Evolutionary conservation across 2,888 invertebrate genomes (phyloP).

Genomic region (Morinoia aosen): DNA sequence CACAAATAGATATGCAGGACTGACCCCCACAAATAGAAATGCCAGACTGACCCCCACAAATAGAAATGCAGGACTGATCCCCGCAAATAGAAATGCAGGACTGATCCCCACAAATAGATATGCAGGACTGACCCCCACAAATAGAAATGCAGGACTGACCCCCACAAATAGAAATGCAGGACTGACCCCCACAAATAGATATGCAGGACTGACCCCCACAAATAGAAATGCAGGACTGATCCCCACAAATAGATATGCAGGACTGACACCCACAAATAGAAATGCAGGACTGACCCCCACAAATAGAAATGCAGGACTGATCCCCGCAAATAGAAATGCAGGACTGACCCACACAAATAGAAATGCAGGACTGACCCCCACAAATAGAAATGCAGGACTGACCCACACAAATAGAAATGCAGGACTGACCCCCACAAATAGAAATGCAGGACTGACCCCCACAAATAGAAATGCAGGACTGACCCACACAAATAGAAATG

Average conservation of each 20-base stretch:
- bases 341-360: conserved; percentile 36
- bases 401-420: too few relatives aligned
- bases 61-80: not conserved
- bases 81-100: not conserved
- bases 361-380: not conserved
- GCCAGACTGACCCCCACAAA: not conserved
- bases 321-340: too few relatives aligned
- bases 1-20: too few relatives aligned
- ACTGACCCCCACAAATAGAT: not conserved
- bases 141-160: too few relatives aligned
- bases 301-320: not conserved
- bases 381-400: too few relatives aligned
- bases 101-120: conserved; percentile 36
- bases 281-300: not conserved
- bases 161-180: too few relatives aligned
- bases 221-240: too few relatives aligned
- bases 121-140: not conserved
- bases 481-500: not conserved
- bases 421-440: not conserved
- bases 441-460: too few relatives aligned
- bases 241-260: too few relatives aligned
- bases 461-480: too few relatives aligned
- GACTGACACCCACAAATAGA: not conserved
- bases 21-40: not conserved
- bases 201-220: too few relatives aligned